Conservation (phyloP, 2,888 invertebrate species). For the Fragum sueziense region DNA sequence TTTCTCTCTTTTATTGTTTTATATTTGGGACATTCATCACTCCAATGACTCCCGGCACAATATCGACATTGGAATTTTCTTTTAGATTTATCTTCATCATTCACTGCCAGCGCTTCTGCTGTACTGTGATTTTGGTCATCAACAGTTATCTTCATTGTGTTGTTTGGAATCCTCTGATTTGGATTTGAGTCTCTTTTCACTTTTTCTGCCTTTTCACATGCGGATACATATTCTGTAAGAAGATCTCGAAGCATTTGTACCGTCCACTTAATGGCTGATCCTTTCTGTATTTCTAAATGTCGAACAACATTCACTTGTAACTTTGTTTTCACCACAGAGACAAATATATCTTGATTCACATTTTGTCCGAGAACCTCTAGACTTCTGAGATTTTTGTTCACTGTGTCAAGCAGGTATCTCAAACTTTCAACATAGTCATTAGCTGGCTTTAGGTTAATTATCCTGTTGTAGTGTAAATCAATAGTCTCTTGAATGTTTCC, state of each 20-base stretch:
- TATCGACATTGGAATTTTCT: constrained; percentile 21
- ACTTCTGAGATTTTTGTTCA: constrained; percentile 29
- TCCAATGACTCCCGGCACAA: constrained; percentile 31
- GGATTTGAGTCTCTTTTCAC: not conserved
- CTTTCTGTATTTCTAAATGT: constrained; percentile 38
- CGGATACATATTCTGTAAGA: constrained; percentile 29
- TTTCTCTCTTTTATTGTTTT: constrained; percentile 30
- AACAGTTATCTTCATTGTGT: no score
- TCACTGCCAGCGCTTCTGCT: constrained; percentile 9
- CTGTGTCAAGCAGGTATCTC: constrained; percentile 21
- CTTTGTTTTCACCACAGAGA: constrained; percentile 29
- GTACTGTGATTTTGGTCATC: not conserved
- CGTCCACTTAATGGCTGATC: constrained; percentile 16
- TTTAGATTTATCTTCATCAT: not conserved
- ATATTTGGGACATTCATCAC: constrained; percentile 35
- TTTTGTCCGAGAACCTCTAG: constrained; percentile 28
- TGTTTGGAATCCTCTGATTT: not conserved
- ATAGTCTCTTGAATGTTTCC: constrained; percentile 31
- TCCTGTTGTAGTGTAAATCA: constrained; percentile 31
- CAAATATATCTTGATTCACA: constrained; percentile 35
- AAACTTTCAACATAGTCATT: constrained; percentile 5
- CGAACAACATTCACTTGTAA: constrained; percentile 12
- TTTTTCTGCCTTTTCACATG: constrained; percentile 22
- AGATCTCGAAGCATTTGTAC: not conserved
- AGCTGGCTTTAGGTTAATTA: constrained; percentile 25